These are phyloP conservation scores for Cantharis rufa DNA, from an alignment of 2,888 invertebrate species.

Conservation along the genomic window DNA sequence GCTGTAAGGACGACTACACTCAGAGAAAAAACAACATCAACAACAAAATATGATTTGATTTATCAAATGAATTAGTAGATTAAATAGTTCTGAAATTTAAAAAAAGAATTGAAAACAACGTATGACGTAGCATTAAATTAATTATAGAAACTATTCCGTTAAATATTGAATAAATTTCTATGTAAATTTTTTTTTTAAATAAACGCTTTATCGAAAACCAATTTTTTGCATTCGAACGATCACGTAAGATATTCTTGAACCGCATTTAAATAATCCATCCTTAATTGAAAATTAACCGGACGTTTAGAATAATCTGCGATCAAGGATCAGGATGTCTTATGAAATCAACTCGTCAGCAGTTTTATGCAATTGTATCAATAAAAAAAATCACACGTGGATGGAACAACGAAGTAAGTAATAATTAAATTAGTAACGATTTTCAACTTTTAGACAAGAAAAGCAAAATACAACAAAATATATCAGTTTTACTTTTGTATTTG, in stretches of 20 bases:
- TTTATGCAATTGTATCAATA: neutral
- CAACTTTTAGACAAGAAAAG: neutral
- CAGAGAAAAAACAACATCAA: no score
- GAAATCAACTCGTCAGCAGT: neutral
- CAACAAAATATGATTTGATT: no score
- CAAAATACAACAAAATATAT: neutral
- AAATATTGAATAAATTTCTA: neutral
- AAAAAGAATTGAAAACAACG: no score
- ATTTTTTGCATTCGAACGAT: neutral
- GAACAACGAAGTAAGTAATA: no score
- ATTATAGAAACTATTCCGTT: no score
- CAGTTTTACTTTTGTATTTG: neutral
- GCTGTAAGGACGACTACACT: neutral
- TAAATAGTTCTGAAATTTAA: no score
- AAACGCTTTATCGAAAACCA: neutral
- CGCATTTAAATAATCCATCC: neutral
- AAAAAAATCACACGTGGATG: neutral
- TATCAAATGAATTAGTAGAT: no score
- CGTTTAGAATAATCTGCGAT: neutral
- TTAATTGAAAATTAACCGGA: neutral
- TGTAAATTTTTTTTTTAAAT: neutral
- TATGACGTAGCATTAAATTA: no score
- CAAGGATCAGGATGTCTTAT: neutral
- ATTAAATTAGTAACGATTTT: neutral
- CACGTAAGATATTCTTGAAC: neutral